Percentiles rank a stretch among this genome's conserved stretches.
phyloP scores from a whole-genome alignment of 2,888 invertebrate genomes.

The Rambutsinella grinnellia region DNA sequence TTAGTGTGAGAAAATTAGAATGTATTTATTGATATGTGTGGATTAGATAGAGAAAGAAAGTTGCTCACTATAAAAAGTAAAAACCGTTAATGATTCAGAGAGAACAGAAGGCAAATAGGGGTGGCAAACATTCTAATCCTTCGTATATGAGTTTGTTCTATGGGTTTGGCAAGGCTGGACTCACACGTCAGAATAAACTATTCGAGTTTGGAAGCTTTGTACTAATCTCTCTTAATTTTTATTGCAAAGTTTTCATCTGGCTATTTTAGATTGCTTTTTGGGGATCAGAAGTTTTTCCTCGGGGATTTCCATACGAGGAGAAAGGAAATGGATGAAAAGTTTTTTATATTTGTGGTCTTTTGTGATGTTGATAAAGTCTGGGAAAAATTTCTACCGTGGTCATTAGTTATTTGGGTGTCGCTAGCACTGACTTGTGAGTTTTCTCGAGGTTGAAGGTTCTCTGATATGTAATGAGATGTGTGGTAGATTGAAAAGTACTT shows the following conservation, averaged over 20 bases:
- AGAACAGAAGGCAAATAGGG: not conserved
- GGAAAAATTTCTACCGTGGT: not conserved
- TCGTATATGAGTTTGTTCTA: conserved; percentile 11
- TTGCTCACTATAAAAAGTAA: conserved; percentile 12
- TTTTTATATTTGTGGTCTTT: not conserved
- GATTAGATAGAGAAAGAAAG: conserved; percentile 14
- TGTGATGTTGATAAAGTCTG: not conserved
- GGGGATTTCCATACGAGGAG: too few species aligned
- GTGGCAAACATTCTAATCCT: conserved; percentile 33
- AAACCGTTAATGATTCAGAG: not conserved
- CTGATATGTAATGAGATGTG: too few species aligned
- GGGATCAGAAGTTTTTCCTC: not conserved
- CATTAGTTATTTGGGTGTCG: not conserved
- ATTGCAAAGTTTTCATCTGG: conserved; percentile 47
- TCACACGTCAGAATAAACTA: conserved; percentile 12
- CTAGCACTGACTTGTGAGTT: too few species aligned
- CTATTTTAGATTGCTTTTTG: not conserved
- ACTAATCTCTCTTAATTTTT: conserved; percentile 45
- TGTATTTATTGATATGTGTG: not conserved
- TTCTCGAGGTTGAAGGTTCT: too few species aligned
- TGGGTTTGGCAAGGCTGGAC: conserved; percentile 19
- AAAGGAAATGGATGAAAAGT: not conserved
- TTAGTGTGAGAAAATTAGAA: not conserved
- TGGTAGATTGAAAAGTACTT: too few species aligned
- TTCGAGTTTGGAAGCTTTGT: not conserved